Conservation (phyloP, 2,797 vertebrate species). For the Pantherophis vulpinus region DNA sequence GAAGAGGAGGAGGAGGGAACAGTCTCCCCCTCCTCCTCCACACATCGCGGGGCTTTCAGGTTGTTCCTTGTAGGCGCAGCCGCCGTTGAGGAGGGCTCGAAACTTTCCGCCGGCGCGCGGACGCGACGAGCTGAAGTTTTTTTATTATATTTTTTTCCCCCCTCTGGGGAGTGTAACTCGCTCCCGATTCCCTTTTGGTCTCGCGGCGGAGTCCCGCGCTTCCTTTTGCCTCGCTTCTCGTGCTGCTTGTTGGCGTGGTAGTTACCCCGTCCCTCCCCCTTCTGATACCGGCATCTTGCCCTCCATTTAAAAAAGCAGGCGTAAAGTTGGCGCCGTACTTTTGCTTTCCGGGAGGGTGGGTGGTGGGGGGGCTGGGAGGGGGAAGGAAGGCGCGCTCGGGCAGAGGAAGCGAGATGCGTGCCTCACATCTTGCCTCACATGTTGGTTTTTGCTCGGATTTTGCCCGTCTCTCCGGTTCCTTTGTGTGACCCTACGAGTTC, state of each 20-base stretch:
- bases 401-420: too few species aligned
- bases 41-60: neutral
- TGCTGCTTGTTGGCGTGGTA: neutral
- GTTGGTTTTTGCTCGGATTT: neutral
- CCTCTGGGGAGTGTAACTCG: neutral
- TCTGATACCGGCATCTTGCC: neutral
- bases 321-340: neutral
- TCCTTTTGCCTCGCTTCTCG: neutral
- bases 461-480: neutral
- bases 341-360: neutral
- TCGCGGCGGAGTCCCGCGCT: neutral
- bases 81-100: neutral
- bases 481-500: neutral
- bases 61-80: neutral
- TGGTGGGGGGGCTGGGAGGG: accelerated
- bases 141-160: too few species aligned
- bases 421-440: too few species aligned
- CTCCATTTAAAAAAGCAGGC: neutral
- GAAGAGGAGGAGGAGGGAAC: neutral
- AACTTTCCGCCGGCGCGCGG: neutral
- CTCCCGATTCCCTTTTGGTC: neutral
- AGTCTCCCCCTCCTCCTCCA: neutral
- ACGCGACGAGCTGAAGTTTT: neutral
- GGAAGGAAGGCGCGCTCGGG: neutral
- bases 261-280: neutral